These are phyloP conservation scores for Archivesica marissinica DNA, from an alignment of 1,140 invertebrate genomes.

Conservation along the genomic window DNA sequence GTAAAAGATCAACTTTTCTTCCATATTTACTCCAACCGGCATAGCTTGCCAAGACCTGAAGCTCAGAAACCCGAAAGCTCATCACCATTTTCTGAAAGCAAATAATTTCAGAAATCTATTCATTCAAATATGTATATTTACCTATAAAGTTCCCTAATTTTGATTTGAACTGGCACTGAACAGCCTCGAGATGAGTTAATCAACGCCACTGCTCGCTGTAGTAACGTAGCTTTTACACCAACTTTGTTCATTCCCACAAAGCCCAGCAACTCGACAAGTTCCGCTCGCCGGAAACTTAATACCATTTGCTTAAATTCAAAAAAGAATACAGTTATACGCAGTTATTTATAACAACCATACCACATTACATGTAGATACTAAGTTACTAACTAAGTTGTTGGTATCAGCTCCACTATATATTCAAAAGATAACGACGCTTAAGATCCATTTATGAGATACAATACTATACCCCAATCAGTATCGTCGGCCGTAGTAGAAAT, in stretches of 20 bases:
- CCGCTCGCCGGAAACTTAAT: constrained; percentile 61
- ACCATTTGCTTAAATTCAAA: constrained; percentile 62
- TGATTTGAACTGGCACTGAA: constrained; percentile 63
- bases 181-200: constrained; percentile 60
- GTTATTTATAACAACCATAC: neutral
- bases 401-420: no score
- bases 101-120: constrained; percentile 44
- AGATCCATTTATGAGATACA: no score
- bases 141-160: constrained; percentile 64
- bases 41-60: constrained; percentile 92
- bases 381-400: no score
- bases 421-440: no score
- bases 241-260: constrained; percentile 64
- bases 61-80: constrained; percentile 93
- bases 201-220: constrained; percentile 57
- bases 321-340: constrained; percentile 16
- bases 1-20: constrained; percentile 93
- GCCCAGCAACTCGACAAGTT: constrained; percentile 59
- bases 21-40: constrained; percentile 94
- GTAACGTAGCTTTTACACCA: constrained; percentile 60
- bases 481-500: no score
- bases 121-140: constrained; percentile 49
- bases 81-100: constrained; percentile 88
- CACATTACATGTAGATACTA: neutral
- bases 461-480: no score